Evolutionary conservation across 2,113 vertebrate genomes (phyloP), one percentile per base, ranked within the genome.

Genomic region (Coryphaenoides rupestris): DNA sequence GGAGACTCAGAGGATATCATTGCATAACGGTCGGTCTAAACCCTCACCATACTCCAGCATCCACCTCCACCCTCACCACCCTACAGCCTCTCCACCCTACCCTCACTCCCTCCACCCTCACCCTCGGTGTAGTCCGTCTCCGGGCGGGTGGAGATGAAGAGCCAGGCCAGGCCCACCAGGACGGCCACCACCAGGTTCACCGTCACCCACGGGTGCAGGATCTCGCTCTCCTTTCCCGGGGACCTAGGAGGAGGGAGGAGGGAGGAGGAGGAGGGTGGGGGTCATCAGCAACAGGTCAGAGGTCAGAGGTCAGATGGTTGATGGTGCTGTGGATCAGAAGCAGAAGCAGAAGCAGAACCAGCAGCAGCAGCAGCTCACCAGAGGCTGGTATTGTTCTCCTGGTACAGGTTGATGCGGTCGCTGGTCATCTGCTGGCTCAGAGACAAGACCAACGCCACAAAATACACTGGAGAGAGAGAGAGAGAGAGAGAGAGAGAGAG

Each of bases 371-470:
- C 46, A 50, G 3, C n/a, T 50, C 47, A 99, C 96, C 95, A 95
- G 67, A 98, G 76, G 0, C 89, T 88, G 0, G n/a, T 66, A 53
- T 99, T 99, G 72, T 80, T 79, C 0, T 82, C 83, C 0, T 87
- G 83, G 78, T 96, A 96, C 60, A 98, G 81, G 95, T 92, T 79
- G 98, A 95, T 55, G n/a, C 91, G 92, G 83, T 98, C 96, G 77
- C 93, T 96, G 49, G 95, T 96, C 95, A 95, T 96, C 88, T 99
- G 97, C 82, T 98, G 97, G 86, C 95, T 99, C 82, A 99, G 87
- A 57, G 91, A 94, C 16, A 99, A 89, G 46, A 91, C 78, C 62
- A 99, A 82, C 19, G 97, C 95, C 55, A 91, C 89, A 97, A 97
- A 74, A 40, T 28, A 40, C 17, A 16, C n/a, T 15, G 83, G 79